Conservation (phyloP, 64 coral and sea anemone species). For the Actinia tenebrosa region DNA sequence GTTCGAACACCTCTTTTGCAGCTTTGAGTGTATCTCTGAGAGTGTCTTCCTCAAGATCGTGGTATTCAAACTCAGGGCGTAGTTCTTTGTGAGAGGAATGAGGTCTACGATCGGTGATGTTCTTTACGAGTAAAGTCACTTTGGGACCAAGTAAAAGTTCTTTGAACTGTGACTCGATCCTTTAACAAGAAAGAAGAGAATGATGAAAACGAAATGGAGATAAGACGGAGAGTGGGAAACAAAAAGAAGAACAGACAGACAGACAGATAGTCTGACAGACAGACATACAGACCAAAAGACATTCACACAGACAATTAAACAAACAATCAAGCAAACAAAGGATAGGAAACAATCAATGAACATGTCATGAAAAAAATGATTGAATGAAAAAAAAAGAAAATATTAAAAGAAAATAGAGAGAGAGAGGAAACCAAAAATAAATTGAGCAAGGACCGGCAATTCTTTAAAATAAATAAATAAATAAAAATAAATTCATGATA, state of each 20-base stretch:
- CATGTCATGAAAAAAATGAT: not conserved
- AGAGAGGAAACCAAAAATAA: not conserved
- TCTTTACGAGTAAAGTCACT: not conserved
- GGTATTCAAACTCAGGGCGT: conserved; percentile 5
- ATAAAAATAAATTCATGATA: too few species aligned
- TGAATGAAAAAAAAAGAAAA: not conserved
- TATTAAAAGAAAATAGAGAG: not conserved
- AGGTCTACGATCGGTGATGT: not conserved
- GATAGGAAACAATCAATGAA: too few species aligned
- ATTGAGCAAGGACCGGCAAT: too few species aligned
- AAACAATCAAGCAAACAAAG: too few species aligned
- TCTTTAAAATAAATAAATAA: too few species aligned
- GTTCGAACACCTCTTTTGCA: not conserved
- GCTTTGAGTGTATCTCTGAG: not conserved
- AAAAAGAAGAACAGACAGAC: not conserved
- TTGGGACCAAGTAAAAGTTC: conserved; percentile 18
- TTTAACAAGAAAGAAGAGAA: not conserved
- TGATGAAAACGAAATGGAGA: not conserved
- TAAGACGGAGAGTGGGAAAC: not conserved
- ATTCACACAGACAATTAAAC: too few species aligned
- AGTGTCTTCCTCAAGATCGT: not conserved
- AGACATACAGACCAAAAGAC: not conserved
- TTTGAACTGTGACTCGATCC: not conserved
- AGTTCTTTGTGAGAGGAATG: not conserved
- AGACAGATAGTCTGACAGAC: not conserved